phyloP scores from a whole-genome alignment of 2,888 invertebrate genomes.

The Chymomyza procnemis region DNA sequence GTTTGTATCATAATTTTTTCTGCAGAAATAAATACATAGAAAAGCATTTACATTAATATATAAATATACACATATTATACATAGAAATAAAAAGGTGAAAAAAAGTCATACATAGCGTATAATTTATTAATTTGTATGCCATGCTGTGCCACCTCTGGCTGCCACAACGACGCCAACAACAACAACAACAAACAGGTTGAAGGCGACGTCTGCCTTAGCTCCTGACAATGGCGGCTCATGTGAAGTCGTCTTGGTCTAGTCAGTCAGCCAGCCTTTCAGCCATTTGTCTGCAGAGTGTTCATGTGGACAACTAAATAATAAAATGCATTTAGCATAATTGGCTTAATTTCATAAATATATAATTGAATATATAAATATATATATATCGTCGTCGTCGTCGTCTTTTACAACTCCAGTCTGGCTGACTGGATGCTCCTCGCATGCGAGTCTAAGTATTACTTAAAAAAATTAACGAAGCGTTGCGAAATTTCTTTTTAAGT shows the following conservation, averaged over 20 bases:
- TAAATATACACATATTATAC: background rate
- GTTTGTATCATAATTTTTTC: background rate
- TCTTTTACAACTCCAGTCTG: background rate
- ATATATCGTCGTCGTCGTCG: conserved; percentile 38
- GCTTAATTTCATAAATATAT: conserved; percentile 67
- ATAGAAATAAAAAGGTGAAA: conserved; percentile 3
- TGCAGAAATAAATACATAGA: background rate
- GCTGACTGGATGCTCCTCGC: conserved; percentile 19
- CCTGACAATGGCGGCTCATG: conserved; percentile 16
- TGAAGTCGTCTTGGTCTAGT: conserved; percentile 34
- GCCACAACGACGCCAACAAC: background rate
- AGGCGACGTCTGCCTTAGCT: background rate
- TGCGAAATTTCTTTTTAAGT: conserved; percentile 20
- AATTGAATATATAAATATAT: conserved; percentile 45
- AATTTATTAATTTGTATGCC: conserved; percentile 63
- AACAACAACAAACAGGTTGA: background rate
- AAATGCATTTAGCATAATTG: conserved; percentile 66
- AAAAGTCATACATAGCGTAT: conserved; percentile 28
- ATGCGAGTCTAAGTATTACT: conserved; percentile 55
- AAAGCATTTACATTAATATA: background rate
- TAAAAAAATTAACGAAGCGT: conserved; percentile 66
- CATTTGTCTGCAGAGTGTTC: background rate
- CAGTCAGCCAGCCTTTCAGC: conserved; percentile 9
- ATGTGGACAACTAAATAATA: conserved; percentile 50
- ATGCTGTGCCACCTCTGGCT: conserved; percentile 29